These are phyloP conservation scores for Harpagifer antarcticus DNA, from an alignment of 2,797 vertebrate species.

Conservation along the genomic window DNA sequence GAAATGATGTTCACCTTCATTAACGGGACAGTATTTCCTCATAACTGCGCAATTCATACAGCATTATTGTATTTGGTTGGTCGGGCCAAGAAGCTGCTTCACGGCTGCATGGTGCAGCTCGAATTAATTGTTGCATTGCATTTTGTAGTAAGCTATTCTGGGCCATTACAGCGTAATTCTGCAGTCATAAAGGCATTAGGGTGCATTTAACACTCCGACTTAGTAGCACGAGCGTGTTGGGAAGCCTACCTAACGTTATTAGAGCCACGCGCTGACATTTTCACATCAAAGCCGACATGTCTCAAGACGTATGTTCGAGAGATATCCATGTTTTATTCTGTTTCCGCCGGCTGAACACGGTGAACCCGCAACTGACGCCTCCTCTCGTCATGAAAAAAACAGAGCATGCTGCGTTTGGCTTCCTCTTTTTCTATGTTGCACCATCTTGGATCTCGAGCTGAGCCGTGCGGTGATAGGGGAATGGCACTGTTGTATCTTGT, in stretches of 20 bases:
- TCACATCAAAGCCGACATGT: not conserved
- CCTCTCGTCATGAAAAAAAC: not conserved
- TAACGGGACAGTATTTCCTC: conserved; percentile 36
- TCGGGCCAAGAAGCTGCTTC: conserved; percentile 44
- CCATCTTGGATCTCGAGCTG: conserved; percentile 49
- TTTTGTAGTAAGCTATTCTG: conserved; percentile 42
- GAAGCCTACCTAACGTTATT: conserved; percentile 5
- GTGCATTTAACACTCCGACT: conserved; percentile 46
- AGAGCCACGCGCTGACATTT: conserved; percentile 11
- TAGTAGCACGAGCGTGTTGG: conserved; percentile 50
- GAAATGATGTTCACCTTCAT: conserved; percentile 16
- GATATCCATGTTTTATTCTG: not conserved
- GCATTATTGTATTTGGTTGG: conserved; percentile 29
- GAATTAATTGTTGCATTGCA: conserved; percentile 50
- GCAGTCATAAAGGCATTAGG: conserved; percentile 27
- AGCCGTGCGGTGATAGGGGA: conserved; percentile 19
- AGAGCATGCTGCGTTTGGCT: conserved; percentile 13
- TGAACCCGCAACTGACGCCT: not conserved
- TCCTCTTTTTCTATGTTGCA: conserved; percentile 49
- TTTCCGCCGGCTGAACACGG: not conserved
- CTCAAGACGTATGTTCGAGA: not conserved
- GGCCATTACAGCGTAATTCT: conserved; percentile 60
- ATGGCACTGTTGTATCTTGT: conserved; percentile 34
- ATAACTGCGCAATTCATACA: conserved; percentile 79
- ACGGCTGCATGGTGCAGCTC: conserved; percentile 33